Evolutionary conservation across 2,797 vertebrate species (phyloP), one percentile per base, ranked within the genome.

Genomic region (Ispidina picta): DNA sequence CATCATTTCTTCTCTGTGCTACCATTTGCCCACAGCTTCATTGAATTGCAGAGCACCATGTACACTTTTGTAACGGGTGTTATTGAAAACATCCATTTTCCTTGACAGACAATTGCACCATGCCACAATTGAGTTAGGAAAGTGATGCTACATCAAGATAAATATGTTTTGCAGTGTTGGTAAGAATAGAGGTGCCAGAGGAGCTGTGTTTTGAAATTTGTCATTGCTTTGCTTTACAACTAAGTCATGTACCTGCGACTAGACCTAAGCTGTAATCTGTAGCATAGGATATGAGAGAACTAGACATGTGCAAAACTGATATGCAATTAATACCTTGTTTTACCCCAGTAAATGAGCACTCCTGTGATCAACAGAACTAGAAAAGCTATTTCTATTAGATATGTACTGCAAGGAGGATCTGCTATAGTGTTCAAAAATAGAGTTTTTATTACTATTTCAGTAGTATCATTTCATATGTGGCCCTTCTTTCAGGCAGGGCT

Each of bases 61-160:
- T 48, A 69, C 69, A 26, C 23, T 83, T 89, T 80, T 49, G 85
- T 85, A 69, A 69, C 8, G 17, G 6, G 1, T 35, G 72, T 89
- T 95, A 96, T 95, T 94, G 94, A 87, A 96, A 73, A 77, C 84
- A 95, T 96, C 43, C 33, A 26, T 96, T 90, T 90, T 87, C 79
- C 55, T 62, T 85, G 72, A 75, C 87, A 85, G 81, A 86, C 23
- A 16, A 58, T 58, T 62, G 65, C 2, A 6, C 60, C 48, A 26
- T 12, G 14, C 31, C 35, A 41, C 72, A 80, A 87, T 16, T 44
- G 46, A 89, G 69, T 93, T 90, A 89, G 62, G 56, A 79, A 82
- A 54, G 86, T 43, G 83, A 92, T 0, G 13, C 28, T 60, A 51
- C 75, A 83, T 59, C 72, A 89, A 89, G 84, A 94, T 41, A 72